These are phyloP conservation scores for Lordiphosa collinella DNA, from an alignment of 1,140 invertebrate species.

Conservation along the genomic window DNA sequence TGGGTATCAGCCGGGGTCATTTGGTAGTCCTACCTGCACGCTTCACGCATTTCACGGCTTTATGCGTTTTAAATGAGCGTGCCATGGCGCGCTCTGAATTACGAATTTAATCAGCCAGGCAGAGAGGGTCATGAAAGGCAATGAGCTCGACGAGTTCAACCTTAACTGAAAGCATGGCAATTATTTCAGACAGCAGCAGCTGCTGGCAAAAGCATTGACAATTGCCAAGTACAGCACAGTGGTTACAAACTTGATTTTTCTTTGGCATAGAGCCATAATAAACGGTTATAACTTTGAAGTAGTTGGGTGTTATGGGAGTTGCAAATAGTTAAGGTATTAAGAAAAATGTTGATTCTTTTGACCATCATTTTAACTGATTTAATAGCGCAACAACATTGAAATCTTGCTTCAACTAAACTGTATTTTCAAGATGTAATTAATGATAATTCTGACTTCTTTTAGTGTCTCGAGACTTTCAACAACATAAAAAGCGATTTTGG, in stretches of 20 bases:
- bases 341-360: too few species aligned
- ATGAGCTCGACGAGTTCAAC: slow-evolving; percentile 12
- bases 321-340: too few species aligned
- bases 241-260: slow-evolving; percentile 4
- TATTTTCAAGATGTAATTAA: too few species aligned
- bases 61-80: slow-evolving; percentile 66
- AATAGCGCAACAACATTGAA: too few species aligned
- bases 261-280: too few species aligned
- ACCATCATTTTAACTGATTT: too few species aligned
- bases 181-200: slow-evolving; percentile 23
- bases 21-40: slow-evolving; percentile 47
- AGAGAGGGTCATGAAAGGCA: slow-evolving; percentile 34
- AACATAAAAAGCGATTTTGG: too few species aligned
- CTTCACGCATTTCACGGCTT: slow-evolving; percentile 51
- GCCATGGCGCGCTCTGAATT: slow-evolving; percentile 38
- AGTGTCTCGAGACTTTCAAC: too few species aligned
- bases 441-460: too few species aligned
- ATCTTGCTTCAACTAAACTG: too few species aligned
- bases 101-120: slow-evolving; percentile 54
- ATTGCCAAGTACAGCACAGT: slow-evolving; percentile 11
- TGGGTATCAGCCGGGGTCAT: neutral
- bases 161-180: slow-evolving; percentile 18
- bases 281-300: too few species aligned
- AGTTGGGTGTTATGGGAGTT: too few species aligned
- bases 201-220: slow-evolving; percentile 5